Evolutionary conservation across 2,113 vertebrate species (phyloP).

Genomic region (Misgurnus mizolepis): DNA sequence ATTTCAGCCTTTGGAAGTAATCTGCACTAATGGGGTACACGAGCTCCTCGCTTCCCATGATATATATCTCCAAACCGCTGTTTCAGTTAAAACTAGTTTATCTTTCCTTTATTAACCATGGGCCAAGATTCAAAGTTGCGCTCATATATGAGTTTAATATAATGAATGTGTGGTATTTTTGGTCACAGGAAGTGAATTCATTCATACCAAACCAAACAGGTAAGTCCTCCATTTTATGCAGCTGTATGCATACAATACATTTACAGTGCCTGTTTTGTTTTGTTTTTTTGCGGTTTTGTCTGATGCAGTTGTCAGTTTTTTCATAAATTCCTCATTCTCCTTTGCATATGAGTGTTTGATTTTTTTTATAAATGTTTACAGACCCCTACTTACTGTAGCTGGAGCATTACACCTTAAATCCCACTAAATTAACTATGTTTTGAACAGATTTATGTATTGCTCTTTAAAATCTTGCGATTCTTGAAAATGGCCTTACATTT

Average conservation of each 20-base stretch:
- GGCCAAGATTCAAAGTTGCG: not conserved
- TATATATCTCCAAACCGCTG: conserved; percentile 29
- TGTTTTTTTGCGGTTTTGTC: not conserved
- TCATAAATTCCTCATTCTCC: conserved; percentile 2
- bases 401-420: conserved; percentile 3
- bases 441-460: conserved; percentile 30
- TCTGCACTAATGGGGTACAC: conserved; percentile 61
- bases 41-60: conserved; percentile 12
- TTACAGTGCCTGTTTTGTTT: conserved; percentile 43
- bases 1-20: conserved; percentile 74
- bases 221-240: conserved; percentile 22
- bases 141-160: not conserved
- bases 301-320: conserved; percentile 6
- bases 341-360: conserved; percentile 4
- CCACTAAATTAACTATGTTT: conserved; percentile 10
- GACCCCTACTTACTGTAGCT: conserved; percentile 19
- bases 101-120: conserved; percentile 7
- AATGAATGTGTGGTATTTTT: not conserved
- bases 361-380: conserved; percentile 20
- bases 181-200: not conserved
- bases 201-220: not conserved
- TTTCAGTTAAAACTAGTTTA: conserved; percentile 30
- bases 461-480: conserved; percentile 30
- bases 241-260: not conserved
- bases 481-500: conserved; percentile 47